Percentiles rank a stretch among this genome's conserved stretches.
Conservation (phyloP, 2,113 vertebrate genomes). For the Engraulis encrasicolus region DNA sequence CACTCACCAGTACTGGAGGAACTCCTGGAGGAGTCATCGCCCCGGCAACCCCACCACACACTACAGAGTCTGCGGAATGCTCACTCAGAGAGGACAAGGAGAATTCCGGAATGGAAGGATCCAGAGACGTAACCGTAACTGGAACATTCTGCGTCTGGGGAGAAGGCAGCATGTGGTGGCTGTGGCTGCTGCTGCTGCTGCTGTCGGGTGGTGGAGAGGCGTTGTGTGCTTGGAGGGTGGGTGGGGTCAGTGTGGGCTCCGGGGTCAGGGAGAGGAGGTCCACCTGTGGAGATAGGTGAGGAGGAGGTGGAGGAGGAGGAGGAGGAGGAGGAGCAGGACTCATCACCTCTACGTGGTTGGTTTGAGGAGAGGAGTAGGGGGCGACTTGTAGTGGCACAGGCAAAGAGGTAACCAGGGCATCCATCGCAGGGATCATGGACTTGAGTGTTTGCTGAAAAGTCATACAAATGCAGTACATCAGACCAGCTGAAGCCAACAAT, state of each 20-base stretch:
- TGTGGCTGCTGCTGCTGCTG: no score
- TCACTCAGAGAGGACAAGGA: neutral
- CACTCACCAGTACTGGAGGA: constrained; percentile 37
- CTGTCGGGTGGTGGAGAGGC: constrained; percentile 59
- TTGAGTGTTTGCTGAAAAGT: constrained; percentile 66
- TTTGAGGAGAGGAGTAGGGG: constrained; percentile 56
- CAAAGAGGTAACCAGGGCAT: constrained; percentile 54
- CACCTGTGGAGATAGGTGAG: constrained; percentile 32
- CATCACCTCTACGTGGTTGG: constrained; percentile 49
- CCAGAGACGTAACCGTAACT: constrained; percentile 36
- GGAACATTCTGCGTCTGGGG: constrained; percentile 52
- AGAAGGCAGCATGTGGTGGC: constrained; percentile 57
- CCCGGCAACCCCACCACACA: constrained; percentile 7
- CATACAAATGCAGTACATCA: neutral
- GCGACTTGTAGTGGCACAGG: constrained; percentile 63
- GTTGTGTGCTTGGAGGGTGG: constrained; percentile 60
- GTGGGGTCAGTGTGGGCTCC: constrained; percentile 54
- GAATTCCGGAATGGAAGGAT: neutral
- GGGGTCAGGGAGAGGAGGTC: constrained; percentile 46
- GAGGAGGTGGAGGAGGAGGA: constrained; percentile 27
- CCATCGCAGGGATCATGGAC: constrained; percentile 55
- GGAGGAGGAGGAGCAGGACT: constrained; percentile 32
- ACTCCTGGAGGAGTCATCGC: constrained; percentile 26
- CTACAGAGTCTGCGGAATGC: constrained; percentile 15
- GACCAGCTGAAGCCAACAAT: neutral